Percentiles rank a stretch among this genome's conserved stretches.
Evolutionary conservation across 2,888 invertebrate species (phyloP).

Genomic region (Tachystola acroxantha): DNA sequence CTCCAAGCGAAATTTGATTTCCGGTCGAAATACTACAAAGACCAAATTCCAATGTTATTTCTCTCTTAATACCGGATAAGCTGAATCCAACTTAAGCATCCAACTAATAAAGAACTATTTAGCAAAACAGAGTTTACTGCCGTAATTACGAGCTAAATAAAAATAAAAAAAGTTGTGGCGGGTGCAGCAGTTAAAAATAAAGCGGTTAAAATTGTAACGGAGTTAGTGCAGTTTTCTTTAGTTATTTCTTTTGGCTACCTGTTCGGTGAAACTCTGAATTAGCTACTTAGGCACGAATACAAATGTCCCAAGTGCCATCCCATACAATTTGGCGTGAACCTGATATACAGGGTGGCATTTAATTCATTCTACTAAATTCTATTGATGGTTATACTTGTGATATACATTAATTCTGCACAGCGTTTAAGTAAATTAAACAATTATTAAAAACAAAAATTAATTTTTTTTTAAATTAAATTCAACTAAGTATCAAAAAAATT

Average conservation of each 20-base stretch:
- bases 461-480: too few relatives aligned
- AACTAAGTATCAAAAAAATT: too few relatives aligned
- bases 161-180: slow-evolving; percentile 1
- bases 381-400: too few relatives aligned
- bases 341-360: too few relatives aligned
- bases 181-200: slow-evolving; percentile 8
- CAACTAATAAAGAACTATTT: slow-evolving; percentile 6
- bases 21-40: slow-evolving; percentile 6
- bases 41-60: slow-evolving; percentile 24
- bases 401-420: too few relatives aligned
- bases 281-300: too few relatives aligned
- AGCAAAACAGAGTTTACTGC: slow-evolving; percentile 3
- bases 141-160: slow-evolving; percentile 9
- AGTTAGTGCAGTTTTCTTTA: slow-evolving; percentile 5
- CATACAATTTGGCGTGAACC: too few relatives aligned
- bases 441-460: too few relatives aligned
- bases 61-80: slow-evolving; percentile 12
- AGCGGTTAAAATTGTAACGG: slow-evolving; percentile 8
- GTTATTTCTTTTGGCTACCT: slow-evolving; percentile 2
- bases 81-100: slow-evolving; percentile 7
- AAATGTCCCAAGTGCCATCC: too few relatives aligned
- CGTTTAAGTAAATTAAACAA: too few relatives aligned
- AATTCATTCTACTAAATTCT: too few relatives aligned
- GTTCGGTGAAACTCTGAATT: too few relatives aligned
- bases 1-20: slow-evolving; percentile 10